A percentile compares a stretch with the other conserved stretches of the same genome.
These are phyloP conservation scores for Dipus sagitta DNA, from an alignment of 2,797 vertebrate genomes.

Conservation along the genomic window DNA sequence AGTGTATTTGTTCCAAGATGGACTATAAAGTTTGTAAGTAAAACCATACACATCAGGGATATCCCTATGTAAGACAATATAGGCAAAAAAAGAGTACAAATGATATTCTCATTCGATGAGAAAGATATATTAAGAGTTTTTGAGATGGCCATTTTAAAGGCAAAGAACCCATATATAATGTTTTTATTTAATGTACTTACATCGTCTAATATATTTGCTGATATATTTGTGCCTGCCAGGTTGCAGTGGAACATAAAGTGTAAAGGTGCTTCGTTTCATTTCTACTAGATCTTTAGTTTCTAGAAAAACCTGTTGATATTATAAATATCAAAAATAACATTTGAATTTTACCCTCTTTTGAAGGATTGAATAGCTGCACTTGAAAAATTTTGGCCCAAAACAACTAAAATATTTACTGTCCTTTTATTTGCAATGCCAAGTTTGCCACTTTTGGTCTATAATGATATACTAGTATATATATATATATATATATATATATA, in stretches of 20 bases:
- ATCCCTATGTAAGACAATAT: background rate
- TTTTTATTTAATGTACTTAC: background rate
- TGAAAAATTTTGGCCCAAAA: background rate
- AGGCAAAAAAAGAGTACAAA: background rate
- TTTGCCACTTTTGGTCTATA: background rate
- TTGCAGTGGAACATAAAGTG: background rate
- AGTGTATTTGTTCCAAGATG: background rate
- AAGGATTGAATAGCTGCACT: background rate
- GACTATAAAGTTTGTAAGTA: background rate
- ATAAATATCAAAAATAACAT: background rate
- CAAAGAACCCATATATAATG: background rate
- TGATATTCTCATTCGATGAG: background rate
- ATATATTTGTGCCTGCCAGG: background rate
- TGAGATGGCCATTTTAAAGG: background rate
- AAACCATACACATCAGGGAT: background rate
- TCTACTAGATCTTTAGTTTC: background rate
- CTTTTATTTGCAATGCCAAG: background rate
- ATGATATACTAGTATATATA: no score
- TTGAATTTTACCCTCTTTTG: background rate
- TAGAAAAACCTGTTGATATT: background rate
- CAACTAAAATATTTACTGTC: background rate
- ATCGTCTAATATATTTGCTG: background rate
- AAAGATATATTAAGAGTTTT: background rate
- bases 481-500: no score
- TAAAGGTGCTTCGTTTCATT: background rate